These are phyloP conservation scores for Agriopis aurantiaria DNA, from an alignment of 2,888 invertebrate species.

Conservation along the genomic window DNA sequence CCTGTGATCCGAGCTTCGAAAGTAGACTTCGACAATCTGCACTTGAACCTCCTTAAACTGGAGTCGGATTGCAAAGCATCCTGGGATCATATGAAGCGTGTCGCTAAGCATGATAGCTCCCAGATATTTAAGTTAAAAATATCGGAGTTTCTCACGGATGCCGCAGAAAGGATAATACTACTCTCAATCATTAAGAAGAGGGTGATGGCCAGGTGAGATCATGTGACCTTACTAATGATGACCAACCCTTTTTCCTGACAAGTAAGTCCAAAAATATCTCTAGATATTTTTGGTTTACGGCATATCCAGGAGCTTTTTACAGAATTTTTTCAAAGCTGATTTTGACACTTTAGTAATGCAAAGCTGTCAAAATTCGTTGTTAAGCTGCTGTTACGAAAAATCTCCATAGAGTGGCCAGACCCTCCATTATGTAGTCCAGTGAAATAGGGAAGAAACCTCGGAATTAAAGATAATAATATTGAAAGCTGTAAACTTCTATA, in stretches of 20 bases:
- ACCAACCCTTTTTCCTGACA: neutral
- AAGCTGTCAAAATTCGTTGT: neutral
- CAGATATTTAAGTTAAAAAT: constrained; percentile 95
- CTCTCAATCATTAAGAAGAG: constrained; percentile 96
- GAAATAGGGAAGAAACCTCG: no score
- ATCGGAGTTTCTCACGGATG: constrained; percentile 98
- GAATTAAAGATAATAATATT: no score
- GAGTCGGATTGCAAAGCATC: constrained; percentile 98
- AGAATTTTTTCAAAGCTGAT: no score
- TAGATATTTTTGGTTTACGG: no score
- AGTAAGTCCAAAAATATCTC: no score
- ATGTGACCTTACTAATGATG: neutral
- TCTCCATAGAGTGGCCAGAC: no score
- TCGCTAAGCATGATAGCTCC: constrained; percentile 97
- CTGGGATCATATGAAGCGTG: constrained; percentile 98
- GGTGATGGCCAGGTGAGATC: constrained; percentile 92
- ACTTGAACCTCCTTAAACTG: constrained; percentile 93
- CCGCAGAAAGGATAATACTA: constrained; percentile 98
- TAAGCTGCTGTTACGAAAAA: no score
- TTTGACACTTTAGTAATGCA: neutral
- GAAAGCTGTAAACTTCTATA: no score
- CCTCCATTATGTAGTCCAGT: no score
- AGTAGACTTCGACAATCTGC: constrained; percentile 97
- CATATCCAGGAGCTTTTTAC: no score
- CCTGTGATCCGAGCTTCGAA: constrained; percentile 96